phyloP scores from a whole-genome alignment of 2,113 vertebrate genomes.

The Grantiella picta region DNA sequence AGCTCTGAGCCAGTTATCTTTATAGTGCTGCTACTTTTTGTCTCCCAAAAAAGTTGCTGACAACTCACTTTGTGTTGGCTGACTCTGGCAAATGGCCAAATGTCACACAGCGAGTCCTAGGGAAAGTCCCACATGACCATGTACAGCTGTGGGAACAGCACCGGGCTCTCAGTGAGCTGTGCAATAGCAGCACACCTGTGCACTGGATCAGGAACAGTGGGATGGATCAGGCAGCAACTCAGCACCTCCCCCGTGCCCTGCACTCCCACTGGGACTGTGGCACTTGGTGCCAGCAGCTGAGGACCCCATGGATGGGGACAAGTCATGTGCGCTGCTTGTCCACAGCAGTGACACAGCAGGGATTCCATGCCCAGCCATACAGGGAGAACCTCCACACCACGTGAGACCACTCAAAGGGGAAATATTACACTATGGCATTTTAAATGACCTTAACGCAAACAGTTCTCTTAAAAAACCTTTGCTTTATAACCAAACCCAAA shows the following conservation, averaged over 20 bases:
- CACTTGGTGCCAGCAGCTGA: background rate
- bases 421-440: background rate
- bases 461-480: background rate
- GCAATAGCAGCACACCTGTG: background rate
- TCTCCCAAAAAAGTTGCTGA: background rate
- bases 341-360: accelerated
- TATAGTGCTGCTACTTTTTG: background rate
- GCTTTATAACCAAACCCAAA: background rate
- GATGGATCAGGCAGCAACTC: background rate
- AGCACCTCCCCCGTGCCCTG: background rate
- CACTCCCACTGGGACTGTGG: accelerated
- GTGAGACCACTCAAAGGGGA: accelerated
- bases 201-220: background rate
- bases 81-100: background rate
- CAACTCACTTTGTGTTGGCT: background rate
- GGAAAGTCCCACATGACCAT: accelerated
- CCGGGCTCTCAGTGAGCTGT: accelerated
- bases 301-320: background rate
- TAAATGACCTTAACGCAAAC: background rate
- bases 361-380: background rate
- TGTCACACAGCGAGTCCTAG: background rate
- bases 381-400: background rate
- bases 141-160: background rate
- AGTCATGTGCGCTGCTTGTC: accelerated
- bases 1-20: background rate